phyloP scores from a whole-genome alignment of 2,888 invertebrate genomes.

The Melipona beecheii region DNA sequence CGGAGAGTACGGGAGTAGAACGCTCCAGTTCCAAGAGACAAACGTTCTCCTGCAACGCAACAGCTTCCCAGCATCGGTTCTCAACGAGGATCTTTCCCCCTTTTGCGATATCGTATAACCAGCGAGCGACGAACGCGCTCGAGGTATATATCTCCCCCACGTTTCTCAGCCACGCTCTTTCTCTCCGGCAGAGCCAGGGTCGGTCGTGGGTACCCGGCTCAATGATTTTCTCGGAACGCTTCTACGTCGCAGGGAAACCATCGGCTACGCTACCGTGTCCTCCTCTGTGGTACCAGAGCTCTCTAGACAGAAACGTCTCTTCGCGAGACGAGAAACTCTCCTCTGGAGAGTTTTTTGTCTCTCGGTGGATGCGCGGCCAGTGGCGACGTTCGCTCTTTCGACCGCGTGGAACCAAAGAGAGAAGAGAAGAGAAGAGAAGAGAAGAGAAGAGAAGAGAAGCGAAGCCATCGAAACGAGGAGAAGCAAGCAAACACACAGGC shows the following conservation, averaged over 20 bases:
- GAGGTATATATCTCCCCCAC: conserved; percentile 42
- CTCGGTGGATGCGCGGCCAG: conserved; percentile 6
- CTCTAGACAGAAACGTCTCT: conserved; percentile 34
- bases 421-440: conserved; percentile 34
- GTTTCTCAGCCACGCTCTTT: conserved; percentile 27
- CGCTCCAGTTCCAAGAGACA: conserved; percentile 47
- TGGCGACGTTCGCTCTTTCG: conserved; percentile 10
- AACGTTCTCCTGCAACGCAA: conserved; percentile 44
- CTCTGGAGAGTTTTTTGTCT: conserved; percentile 52
- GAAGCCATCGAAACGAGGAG: conserved; percentile 64
- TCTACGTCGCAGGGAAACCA: conserved; percentile 24
- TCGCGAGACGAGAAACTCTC: conserved; percentile 24
- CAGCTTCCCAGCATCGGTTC: conserved; percentile 41
- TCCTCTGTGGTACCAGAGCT: conserved; percentile 41
- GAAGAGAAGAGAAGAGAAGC: conserved; percentile 40
- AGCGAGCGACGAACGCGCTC: conserved; percentile 22
- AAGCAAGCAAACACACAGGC: conserved; percentile 17
- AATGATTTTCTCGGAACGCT: conserved; percentile 51
- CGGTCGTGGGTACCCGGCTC: too few relatives aligned
- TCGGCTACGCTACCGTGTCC: not conserved
- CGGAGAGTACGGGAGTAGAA: conserved; percentile 1
- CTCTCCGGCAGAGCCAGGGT: not conserved
- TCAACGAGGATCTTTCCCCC: conserved; percentile 48
- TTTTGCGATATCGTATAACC: conserved; percentile 59
- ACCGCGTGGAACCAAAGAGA: conserved; percentile 46